Conservation (phyloP, 1,140 invertebrate species). For the Pseudomyrmex dendroicus region DNA sequence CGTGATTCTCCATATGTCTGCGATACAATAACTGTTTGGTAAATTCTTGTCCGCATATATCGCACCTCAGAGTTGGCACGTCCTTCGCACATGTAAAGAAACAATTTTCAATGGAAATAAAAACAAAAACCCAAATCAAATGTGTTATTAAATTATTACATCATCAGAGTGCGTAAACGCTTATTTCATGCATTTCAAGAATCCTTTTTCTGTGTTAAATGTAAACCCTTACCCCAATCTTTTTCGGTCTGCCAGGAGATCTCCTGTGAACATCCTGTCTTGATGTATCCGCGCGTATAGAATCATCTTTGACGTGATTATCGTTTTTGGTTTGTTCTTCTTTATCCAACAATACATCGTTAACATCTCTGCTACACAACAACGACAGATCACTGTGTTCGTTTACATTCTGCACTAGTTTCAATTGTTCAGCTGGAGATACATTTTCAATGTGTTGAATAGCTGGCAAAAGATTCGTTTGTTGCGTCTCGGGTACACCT, state of each 20-base stretch:
- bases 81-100: constrained; percentile 33
- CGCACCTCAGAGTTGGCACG: constrained; percentile 84
- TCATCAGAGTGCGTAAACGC: neutral
- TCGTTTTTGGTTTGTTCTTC: neutral
- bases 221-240: constrained; percentile 52
- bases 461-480: constrained; percentile 35
- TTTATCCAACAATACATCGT: neutral
- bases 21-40: constrained; percentile 85
- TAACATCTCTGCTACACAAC: neutral
- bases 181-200: constrained; percentile 17
- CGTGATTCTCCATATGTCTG: constrained; percentile 87
- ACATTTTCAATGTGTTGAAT: constrained; percentile 40
- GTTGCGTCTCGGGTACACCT: constrained; percentile 43
- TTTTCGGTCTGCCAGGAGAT: constrained; percentile 75
- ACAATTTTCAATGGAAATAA: neutral
- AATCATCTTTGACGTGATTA: neutral
- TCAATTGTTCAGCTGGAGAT: neutral
- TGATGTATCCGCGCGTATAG: neutral
- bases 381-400: neutral
- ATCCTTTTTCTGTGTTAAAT: constrained; percentile 1
- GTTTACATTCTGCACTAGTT: constrained; percentile 18
- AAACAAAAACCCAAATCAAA: neutral
- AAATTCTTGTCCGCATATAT: constrained; percentile 86
- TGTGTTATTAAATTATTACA: neutral
- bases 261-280: constrained; percentile 35